Evolutionary conservation across 1,140 invertebrate species (phyloP).

Genomic region (Trigoniulus corallinus): DNA sequence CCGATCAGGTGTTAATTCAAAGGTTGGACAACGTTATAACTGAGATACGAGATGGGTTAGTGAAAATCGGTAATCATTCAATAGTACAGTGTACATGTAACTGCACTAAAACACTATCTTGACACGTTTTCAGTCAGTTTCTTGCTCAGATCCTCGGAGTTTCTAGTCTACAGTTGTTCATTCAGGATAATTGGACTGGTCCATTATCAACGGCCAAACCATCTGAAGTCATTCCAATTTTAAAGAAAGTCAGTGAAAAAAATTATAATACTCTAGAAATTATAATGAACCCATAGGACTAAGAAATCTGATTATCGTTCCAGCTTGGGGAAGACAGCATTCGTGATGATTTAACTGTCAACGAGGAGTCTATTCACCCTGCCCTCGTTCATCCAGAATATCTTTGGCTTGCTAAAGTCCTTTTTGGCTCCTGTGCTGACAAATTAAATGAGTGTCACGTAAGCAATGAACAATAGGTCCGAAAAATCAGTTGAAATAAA

Average conservation of each 20-base stretch:
- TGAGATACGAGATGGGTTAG: too few relatives aligned
- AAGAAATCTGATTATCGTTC: constrained; percentile 12
- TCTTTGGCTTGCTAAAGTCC: constrained; percentile 43
- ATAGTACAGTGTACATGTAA: too few relatives aligned
- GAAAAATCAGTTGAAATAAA: neutral
- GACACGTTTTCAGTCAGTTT: too few relatives aligned
- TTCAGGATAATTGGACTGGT: constrained; percentile 64
- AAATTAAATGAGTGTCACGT: constrained; percentile 21
- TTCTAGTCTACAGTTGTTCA: constrained; percentile 47
- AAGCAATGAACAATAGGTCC: constrained; percentile 3
- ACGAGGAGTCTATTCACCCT: constrained; percentile 23
- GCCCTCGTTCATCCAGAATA: constrained; percentile 44
- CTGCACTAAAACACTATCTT: too few relatives aligned
- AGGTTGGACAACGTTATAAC: too few relatives aligned
- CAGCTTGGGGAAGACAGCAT: constrained; percentile 2
- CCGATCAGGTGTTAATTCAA: too few relatives aligned
- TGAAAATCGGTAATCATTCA: too few relatives aligned
- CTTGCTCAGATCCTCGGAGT: too few relatives aligned
- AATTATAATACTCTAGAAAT: constrained; percentile 7
- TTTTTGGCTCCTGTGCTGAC: constrained; percentile 36
- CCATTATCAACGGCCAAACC: constrained; percentile 25
- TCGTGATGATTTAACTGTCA: constrained; percentile 14
- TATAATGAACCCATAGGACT: constrained; percentile 10
- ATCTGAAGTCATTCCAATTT: neutral
- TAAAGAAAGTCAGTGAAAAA: constrained; percentile 4